Base-by-base conservation (phyloP, 2,797 vertebrate genomes). In the Enoplosus armatus region DNA sequence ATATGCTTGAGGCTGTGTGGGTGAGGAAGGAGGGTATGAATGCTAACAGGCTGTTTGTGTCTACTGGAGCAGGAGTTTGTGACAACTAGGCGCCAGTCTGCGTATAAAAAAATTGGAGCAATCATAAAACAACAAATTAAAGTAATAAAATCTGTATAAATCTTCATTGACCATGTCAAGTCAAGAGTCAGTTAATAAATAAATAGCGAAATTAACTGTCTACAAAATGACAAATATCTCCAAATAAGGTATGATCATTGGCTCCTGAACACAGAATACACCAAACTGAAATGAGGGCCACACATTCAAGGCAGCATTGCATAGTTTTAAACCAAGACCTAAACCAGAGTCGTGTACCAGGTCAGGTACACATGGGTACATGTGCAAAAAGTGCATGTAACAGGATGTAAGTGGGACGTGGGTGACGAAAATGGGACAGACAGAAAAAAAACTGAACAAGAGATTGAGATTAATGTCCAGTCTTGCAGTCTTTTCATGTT, bases 231-330 rank as follows among this genome's bases (percentile, higher is more conserved):
- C 51, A 60, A 39, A 55, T 9, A 61, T 56, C 31, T 76, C 61
- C 24, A 63, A 80, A 73, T n/a, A 24, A 71, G 3, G 78, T 45
- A 61, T 20, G 12, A 68, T 7, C 1, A 27, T 8, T 37, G n/a
- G 33, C 11, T 73, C 35, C 62, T 47, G 33, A 82, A 72, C 6
- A 58, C 31, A 79, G 16, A 24, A 37, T 6, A 39, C 20, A 70
- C 3, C 4, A 7, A 50, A 22, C 54, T 69, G 26, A 65, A 62
- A 72, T 20, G 14, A 29, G 22, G 3, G 53, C n/a, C 68, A 47
- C 31, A 61, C 15, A 55, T 64, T 67, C 8, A 60, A 87, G 69
- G 77, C 84, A 80, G 86, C 75, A 3, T 89, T 92, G 91, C 91
- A 92, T 91, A 92, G 91, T 69, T 89, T 71, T 14, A 83, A 76